Conservation (phyloP, 1,140 invertebrate species). For the Ceratosolen solmsi region DNA sequence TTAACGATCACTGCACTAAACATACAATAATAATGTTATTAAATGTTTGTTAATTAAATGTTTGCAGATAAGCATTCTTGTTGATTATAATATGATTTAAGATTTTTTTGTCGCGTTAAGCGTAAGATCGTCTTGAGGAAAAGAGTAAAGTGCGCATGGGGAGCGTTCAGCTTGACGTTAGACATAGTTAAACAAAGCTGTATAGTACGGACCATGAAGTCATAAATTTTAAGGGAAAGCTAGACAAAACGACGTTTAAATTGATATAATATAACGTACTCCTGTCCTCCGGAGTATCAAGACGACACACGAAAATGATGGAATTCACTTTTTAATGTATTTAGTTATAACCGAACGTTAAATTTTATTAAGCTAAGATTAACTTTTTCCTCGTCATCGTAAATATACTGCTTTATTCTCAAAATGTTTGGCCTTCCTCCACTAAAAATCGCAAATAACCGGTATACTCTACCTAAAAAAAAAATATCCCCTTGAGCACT, state of each 20-base stretch:
- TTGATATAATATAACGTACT: slow-evolving; percentile 29
- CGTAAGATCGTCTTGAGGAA: neutral
- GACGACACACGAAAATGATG: neutral
- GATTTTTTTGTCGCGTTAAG: neutral
- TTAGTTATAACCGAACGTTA: neutral
- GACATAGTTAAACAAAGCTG: neutral
- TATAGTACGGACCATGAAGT: neutral
- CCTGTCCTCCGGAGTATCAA: neutral
- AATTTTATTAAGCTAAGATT: slow-evolving; percentile 34
- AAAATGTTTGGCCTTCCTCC: slow-evolving; percentile 15
- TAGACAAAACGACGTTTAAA: slow-evolving; percentile 29
- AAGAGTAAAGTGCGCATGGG: slow-evolving; percentile 9
- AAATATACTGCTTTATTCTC: slow-evolving; percentile 23
- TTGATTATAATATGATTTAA: neutral
- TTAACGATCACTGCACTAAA: no score
- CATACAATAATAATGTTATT: neutral
- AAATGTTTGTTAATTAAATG: neutral
- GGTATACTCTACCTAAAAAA: slow-evolving; percentile 2
- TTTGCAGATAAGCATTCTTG: no score
- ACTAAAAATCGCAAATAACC: slow-evolving; percentile 20
- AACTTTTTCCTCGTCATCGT: neutral
- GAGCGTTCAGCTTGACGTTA: slow-evolving; percentile 10
- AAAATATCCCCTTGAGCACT: neutral
- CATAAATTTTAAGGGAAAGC: slow-evolving; percentile 25
- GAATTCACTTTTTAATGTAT: neutral